These are phyloP conservation scores for Hypolimnas misippus DNA, from an alignment of 2,888 invertebrate species.

Conservation along the genomic window DNA sequence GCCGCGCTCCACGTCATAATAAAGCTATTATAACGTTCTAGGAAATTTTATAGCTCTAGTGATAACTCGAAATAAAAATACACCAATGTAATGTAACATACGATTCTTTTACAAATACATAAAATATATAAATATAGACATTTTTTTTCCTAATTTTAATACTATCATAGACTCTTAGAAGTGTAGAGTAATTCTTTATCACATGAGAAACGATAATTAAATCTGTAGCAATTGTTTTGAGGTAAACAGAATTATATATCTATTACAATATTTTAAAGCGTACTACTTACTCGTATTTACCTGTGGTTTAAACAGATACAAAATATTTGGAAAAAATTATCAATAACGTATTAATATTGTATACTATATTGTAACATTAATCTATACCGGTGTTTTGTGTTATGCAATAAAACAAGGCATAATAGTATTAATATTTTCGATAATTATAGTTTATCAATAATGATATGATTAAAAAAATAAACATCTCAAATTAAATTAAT, in stretches of 20 bases:
- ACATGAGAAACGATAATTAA: too few species aligned
- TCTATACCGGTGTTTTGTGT: too few species aligned
- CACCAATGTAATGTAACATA: slow-evolving; percentile 16
- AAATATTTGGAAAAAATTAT: too few species aligned
- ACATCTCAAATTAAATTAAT: neutral
- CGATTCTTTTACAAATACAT: neutral
- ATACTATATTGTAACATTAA: neutral
- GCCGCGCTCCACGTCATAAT: slow-evolving; percentile 40
- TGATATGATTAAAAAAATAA: neutral
- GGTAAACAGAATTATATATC: too few species aligned
- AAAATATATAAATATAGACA: neutral
- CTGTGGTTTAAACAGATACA: too few species aligned
- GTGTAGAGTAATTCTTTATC: too few species aligned
- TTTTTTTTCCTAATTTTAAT: too few species aligned
- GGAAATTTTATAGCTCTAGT: slow-evolving; percentile 37
- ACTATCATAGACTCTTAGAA: too few species aligned
- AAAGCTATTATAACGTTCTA: slow-evolving; percentile 40
- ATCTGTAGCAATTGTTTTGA: too few species aligned
- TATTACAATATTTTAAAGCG: neutral
- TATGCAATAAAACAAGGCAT: neutral
- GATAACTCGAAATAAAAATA: slow-evolving; percentile 35
- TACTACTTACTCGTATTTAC: too few species aligned
- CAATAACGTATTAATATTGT: neutral
- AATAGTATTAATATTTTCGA: neutral
- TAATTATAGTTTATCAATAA: neutral